Conservation (phyloP, 1,140 invertebrate genomes). For the Ladona fulva region DNA sequence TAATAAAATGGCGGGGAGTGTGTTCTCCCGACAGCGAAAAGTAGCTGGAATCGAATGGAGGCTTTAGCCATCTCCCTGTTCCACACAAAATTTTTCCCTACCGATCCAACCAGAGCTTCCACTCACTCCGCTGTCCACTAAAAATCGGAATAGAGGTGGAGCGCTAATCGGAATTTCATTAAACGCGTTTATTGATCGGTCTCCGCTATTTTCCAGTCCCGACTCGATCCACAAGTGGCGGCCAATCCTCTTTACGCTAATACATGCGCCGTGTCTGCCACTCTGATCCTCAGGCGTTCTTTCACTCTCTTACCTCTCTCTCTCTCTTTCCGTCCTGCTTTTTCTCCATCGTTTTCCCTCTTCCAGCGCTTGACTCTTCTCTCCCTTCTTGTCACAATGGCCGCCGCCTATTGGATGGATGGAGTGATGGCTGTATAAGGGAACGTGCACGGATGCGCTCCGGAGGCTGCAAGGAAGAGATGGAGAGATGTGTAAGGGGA, state of each 20-base stretch:
- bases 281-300: background rate
- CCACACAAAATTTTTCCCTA: no score
- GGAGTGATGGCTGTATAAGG: no score
- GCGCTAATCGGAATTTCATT: background rate
- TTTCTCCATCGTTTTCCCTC: background rate
- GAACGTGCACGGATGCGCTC: no score
- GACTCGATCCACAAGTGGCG: background rate
- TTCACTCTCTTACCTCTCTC: background rate
- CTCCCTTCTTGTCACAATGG: no score
- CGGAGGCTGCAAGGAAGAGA: no score
- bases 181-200: conserved; percentile 9
- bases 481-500: no score
- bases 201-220: background rate
- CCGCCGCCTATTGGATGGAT: no score
- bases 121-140: background rate
- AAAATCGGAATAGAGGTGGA: background rate
- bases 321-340: background rate
- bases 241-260: background rate
- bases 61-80: no score
- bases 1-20: no score
- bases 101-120: background rate
- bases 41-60: no score
- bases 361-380: background rate
- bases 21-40: no score
- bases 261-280: background rate